These are phyloP conservation scores for Aldabrachelys gigantea DNA, from an alignment of 2,113 vertebrate species.

Conservation along the genomic window DNA sequence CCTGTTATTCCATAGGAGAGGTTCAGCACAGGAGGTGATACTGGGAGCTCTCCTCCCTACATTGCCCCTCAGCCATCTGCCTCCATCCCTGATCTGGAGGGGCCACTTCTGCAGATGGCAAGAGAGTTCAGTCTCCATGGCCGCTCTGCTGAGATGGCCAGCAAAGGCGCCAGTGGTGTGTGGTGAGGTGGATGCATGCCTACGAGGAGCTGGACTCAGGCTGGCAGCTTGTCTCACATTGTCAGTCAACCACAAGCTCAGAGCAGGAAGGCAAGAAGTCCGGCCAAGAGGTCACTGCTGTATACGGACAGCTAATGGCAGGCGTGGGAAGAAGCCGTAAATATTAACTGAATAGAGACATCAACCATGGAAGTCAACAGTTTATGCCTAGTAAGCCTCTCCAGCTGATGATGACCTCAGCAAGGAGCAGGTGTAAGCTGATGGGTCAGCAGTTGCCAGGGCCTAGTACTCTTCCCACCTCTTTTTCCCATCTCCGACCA, in stretches of 20 bases:
- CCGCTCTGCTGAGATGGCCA: neutral
- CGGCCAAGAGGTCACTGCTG: neutral
- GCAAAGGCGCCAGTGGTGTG: neutral
- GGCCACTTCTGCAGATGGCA: neutral
- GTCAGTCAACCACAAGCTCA: rapidly evolving
- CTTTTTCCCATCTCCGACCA: neutral
- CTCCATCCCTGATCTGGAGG: neutral
- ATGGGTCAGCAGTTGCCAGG: neutral
- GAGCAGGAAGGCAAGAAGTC: neutral
- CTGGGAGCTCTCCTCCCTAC: rapidly evolving
- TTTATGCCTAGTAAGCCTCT: neutral
- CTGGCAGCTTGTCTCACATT: neutral
- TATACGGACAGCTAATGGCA: neutral
- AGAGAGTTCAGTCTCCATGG: rapidly evolving
- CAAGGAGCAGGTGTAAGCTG: neutral
- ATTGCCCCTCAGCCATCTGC: neutral
- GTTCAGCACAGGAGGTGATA: neutral
- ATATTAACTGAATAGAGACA: neutral
- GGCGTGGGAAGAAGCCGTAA: neutral
- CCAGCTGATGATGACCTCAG: neutral
- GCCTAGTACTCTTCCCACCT: neutral
- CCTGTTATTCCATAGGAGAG: neutral
- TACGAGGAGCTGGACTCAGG: neutral
- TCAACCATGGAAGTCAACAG: neutral
- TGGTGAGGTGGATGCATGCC: neutral